These are phyloP conservation scores for Astreopora myriophthalma DNA, from an alignment of 64 coral and sea anemone species.

Conservation along the genomic window DNA sequence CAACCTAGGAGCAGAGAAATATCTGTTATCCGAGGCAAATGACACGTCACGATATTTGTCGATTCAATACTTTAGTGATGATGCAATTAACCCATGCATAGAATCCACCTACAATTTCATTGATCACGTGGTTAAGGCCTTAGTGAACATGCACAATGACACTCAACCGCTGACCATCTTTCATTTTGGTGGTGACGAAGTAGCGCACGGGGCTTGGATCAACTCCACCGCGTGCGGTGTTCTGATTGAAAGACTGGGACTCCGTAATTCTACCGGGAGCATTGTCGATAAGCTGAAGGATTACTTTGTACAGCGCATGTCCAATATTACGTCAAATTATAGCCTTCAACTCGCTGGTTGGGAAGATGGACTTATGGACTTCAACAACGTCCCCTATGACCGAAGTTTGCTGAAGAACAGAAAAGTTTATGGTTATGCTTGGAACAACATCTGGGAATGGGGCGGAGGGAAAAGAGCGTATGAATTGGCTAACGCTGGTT, in stretches of 20 bases:
- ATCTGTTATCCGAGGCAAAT: constrained; percentile 56
- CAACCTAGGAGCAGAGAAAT: constrained; percentile 44
- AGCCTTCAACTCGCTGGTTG: constrained; percentile 64
- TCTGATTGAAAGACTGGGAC: constrained; percentile 33
- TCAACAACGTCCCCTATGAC: constrained; percentile 36
- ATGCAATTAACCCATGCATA: constrained; percentile 89
- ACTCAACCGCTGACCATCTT: constrained; percentile 74
- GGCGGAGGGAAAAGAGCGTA: constrained; percentile 55
- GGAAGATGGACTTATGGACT: constrained; percentile 69
- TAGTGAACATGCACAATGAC: constrained; percentile 63
- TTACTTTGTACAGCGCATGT: constrained; percentile 72
- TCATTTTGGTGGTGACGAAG: constrained; percentile 91
- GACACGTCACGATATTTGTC: constrained; percentile 84
- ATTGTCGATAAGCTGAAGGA: constrained; percentile 65
- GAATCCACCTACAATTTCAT: constrained; percentile 88
- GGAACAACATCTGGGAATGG: constrained; percentile 68
- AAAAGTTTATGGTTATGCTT: constrained; percentile 63
- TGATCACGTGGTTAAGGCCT: constrained; percentile 63
- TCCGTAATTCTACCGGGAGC: background rate
- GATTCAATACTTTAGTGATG: constrained; percentile 79
- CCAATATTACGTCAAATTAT: constrained; percentile 51
- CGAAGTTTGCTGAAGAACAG: constrained; percentile 21
- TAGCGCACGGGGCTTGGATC: constrained; percentile 68
- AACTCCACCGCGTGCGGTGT: constrained; percentile 57
- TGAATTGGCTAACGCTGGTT: constrained; percentile 71